Evolutionary conservation across 1,140 invertebrate genomes (phyloP), one percentile per base, ranked within the genome.

Genomic region (Brachionus plicatilis): DNA sequence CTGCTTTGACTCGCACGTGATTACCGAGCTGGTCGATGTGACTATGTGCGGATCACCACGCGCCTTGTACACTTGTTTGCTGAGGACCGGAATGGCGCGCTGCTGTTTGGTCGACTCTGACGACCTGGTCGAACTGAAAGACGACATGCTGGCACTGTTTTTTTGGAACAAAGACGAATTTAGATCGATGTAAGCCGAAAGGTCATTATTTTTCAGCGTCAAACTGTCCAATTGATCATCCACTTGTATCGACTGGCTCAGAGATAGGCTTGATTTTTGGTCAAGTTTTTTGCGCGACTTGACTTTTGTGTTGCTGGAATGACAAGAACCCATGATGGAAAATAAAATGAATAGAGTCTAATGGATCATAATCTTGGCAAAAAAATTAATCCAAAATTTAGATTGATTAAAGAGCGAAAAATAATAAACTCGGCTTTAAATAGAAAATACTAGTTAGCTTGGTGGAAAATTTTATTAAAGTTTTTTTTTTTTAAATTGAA

Each of bases 111-210:
- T 24, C 41, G 45, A 50, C 9, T 24, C 20, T 24, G 72, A 53
- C 4, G 72, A 76, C 43, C 29, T 76, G 37, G n/a, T 72, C 33
- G 66, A 41, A n/a, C 66, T 68, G 8, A 60, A 60, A 24, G 53
- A 60, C 8, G 53, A 60, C 53, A 60, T 60, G 20, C 53, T 60
- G 53, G 20, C 53, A 60, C 53, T 68, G 37, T 72, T 72, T 43
- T 72, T 72, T 17, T 72, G 68, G 12, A 72, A 72, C 8, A 72
- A 9, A 7, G 68, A 72, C 4, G 68, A 72, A 72, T 72, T 72
- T 43, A 72, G 37, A 72, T 72, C 68, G 43, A 72, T 72, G 33
- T 72, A 72, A n/a, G 68, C 68, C n/a, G 68, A 72, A 2, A 72
- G 68, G 17, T 72, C 68, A 72, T 72, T 72, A 72, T 72, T 72